Evolutionary conservation across 2,113 vertebrate species (phyloP), one percentile per base, ranked within the genome.

Genomic region (Oreocharis arfaki): DNA sequence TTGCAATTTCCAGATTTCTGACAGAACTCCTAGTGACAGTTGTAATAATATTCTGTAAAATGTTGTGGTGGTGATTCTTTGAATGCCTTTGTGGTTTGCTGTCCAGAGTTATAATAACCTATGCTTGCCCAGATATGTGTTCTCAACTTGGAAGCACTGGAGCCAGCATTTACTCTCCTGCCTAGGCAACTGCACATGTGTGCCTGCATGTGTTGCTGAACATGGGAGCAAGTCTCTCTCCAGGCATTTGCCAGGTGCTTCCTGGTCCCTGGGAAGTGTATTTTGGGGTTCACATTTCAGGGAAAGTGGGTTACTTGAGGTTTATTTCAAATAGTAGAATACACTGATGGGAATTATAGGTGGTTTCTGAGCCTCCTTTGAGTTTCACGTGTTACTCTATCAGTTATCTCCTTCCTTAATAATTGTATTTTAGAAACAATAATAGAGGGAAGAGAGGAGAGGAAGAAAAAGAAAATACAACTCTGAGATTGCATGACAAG

Each of bases 31-130:
- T 97, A 88, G 95, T 96, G 95, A 86, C 93, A 95, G 92, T 93
- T 94, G 92, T 95, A 97, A 96, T 95, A 97, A 97, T 94, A 84
- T 95, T 97, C 93, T 95, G 82, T 49, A 93, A 91, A 96, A 96
- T 79, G 78, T 86, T 96, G 96, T 90, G 96, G 95, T 96, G 82
- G 75, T 97, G 95, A 97, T 97, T 96, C 92, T 95, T 96, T 94
- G 90, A 96, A 97, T 96, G 94, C 94, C 96, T 95, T 71, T 96
- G 96, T 87, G 96, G 96, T 95, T 97, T 92, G 64, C 87, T 96
- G 88, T 92, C 95, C 96, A 94, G 84, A 97, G 92, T 94, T 96
- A 96, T 90, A 96, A 95, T 89, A 95, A 94, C 85, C 95, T 94
- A 85, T 87, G 76, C 87, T 95, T 96, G 90, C 96, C 90, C 93